Evolutionary conservation across 2,888 invertebrate species (phyloP).

Genomic region (Spilarctia lutea): DNA sequence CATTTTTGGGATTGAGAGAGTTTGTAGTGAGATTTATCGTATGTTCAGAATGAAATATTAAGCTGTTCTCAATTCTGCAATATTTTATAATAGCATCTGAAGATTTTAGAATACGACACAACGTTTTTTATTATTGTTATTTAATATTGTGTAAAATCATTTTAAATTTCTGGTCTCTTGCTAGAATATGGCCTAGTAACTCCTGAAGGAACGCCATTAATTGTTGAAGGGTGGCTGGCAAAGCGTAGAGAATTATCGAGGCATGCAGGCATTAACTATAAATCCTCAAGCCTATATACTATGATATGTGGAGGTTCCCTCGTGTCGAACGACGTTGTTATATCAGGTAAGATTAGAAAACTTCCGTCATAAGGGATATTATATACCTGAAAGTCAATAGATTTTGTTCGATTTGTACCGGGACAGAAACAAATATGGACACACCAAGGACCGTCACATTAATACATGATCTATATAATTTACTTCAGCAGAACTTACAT

Average conservation of each 20-base stretch:
- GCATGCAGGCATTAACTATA: slow-evolving; percentile 81
- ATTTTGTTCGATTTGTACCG: neutral
- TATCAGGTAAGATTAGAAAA: slow-evolving; percentile 63
- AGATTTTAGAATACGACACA: neutral
- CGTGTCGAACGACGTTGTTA: slow-evolving; percentile 66
- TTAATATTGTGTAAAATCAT: no score
- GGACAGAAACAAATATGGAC: no score
- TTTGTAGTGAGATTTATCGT: no score
- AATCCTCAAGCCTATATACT: slow-evolving; percentile 74
- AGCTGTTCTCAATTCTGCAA: neutral
- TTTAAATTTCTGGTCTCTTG: neutral
- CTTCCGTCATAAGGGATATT: neutral
- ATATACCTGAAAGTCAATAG: neutral
- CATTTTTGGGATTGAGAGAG: neutral
- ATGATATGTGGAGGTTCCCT: slow-evolving; percentile 87
- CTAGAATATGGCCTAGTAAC: slow-evolving; percentile 46
- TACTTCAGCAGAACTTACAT: no score
- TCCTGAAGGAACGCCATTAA: slow-evolving; percentile 62
- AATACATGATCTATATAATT: no score
- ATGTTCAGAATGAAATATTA: no score
- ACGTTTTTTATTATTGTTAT: no score
- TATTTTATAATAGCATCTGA: neutral
- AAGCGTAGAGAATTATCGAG: slow-evolving; percentile 80
- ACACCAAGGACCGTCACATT: neutral
- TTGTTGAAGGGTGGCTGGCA: slow-evolving; percentile 63